phyloP scores from a whole-genome alignment of 2,797 vertebrate species.

The Rhabdophis nuchalis region DNA sequence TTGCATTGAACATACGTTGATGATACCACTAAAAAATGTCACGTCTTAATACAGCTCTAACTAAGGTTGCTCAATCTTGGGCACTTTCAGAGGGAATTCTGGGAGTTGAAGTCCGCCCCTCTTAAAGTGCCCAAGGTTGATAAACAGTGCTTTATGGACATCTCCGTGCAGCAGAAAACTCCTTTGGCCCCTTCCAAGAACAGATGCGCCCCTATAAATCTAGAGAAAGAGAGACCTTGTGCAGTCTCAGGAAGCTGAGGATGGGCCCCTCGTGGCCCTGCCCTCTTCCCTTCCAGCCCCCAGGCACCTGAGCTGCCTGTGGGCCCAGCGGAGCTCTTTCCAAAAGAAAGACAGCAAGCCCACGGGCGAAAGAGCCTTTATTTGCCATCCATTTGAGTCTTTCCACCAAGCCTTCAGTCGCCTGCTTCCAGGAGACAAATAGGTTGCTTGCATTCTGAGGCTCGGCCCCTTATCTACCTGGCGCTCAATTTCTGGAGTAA shows the following conservation, averaged over 20 bases:
- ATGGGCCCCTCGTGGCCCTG: neutral
- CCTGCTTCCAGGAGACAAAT: neutral
- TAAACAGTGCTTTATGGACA: neutral
- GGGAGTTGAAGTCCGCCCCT: neutral
- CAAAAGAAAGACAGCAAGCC: neutral
- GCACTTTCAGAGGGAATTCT: neutral
- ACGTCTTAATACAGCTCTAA: neutral
- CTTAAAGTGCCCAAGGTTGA: neutral
- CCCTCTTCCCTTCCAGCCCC: neutral
- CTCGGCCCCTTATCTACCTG: neutral
- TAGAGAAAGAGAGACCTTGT: neutral
- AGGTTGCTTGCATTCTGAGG: neutral
- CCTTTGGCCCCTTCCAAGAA: neutral
- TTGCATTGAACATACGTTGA: neutral
- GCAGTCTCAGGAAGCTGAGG: neutral
- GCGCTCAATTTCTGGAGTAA: neutral
- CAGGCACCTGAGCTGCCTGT: neutral
- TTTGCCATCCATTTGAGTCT: neutral
- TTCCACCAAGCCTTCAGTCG: neutral
- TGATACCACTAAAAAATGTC: neutral
- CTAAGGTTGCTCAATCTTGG: neutral
- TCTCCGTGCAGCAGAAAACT: neutral
- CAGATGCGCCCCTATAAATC: neutral
- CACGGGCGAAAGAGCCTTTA: neutral
- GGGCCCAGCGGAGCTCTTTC: neutral